Base-by-base conservation (phyloP, 1,140 invertebrate species). In the Brachionus sp. region DNA sequence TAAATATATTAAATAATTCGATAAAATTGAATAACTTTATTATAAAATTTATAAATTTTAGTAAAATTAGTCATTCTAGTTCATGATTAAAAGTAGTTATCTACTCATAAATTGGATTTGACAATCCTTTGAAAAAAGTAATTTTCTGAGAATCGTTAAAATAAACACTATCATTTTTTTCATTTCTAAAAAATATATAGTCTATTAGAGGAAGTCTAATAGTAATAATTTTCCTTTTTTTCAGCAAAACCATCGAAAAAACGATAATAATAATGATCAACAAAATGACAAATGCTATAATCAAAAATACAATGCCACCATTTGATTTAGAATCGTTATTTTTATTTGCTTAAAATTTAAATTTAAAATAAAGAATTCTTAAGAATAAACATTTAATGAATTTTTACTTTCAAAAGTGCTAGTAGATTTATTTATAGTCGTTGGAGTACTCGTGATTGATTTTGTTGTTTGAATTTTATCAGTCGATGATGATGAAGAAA, bases 91-190 rank as follows among this genome's bases (percentile, higher is more conserved):
- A 64, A 64, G 29, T 29, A 23, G 4, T 25, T 64, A 29, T 29
- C 29, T 64, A 25, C 4, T 35, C n/a, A 16, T 39, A 70, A 39
- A 16, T 70, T 70, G 66, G 66, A 70, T 19, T 70, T 9, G 29
- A 37, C 5, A 39, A 9, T 39, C 66, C 66, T 16, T 39, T 39
- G 6, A 70, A 35, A 70, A 70, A 16, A 19, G 66, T 70, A 3
- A 70, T 16, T 23, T 70, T 75, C 44, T 75, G 70, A 50, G 70
- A 75, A 75, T 46, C 42, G 25, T 75, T 75, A 12, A 33, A 75
- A 75, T 13, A 75, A 16, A 46, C 9, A 19, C 39, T 35, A 23
- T 75, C 39, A 75, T 35, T 75, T 12, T 10, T 75, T 75, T 46
- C 16, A 25, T 75, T 75, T 16, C 46, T 75, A 25, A 75, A 75